These are phyloP conservation scores for Manis pentadactyla DNA, from an alignment of 2,797 vertebrate genomes.

Conservation along the genomic window DNA sequence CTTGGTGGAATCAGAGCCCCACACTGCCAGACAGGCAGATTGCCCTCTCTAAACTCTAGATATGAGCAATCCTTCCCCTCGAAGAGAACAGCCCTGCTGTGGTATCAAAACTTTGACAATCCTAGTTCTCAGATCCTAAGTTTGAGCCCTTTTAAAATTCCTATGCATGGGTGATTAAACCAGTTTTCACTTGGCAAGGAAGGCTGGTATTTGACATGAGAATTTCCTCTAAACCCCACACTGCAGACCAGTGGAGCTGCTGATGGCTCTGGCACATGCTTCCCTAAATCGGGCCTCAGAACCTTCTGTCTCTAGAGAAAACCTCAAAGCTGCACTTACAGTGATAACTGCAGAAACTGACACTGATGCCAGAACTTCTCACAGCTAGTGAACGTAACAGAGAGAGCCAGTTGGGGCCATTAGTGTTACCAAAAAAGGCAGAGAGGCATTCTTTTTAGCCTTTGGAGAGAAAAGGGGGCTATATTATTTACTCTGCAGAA, in stretches of 20 bases:
- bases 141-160: conserved; percentile 43
- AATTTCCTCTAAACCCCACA: not conserved
- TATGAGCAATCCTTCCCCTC: not conserved
- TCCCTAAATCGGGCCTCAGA: not conserved
- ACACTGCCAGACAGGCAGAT: not conserved
- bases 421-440: not conserved
- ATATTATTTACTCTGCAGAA: not conserved
- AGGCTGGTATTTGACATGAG: not conserved
- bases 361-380: not conserved
- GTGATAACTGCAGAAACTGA: not conserved
- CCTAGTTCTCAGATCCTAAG: not conserved
- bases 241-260: conserved; percentile 9
- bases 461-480: not conserved
- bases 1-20: not conserved
- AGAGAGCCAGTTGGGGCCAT: not conserved
- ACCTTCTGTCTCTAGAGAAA: conserved; percentile 31
- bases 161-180: conserved; percentile 31
- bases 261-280: not conserved
- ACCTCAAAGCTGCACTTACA: not conserved
- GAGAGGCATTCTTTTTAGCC: not conserved
- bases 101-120: not conserved
- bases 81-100: not conserved
- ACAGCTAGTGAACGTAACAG: not conserved
- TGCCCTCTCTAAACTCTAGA: not conserved
- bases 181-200: not conserved